Evolutionary conservation across 2,113 vertebrate species (phyloP), one percentile per base, ranked within the genome.

Genomic region (Laticauda laticaudata): DNA sequence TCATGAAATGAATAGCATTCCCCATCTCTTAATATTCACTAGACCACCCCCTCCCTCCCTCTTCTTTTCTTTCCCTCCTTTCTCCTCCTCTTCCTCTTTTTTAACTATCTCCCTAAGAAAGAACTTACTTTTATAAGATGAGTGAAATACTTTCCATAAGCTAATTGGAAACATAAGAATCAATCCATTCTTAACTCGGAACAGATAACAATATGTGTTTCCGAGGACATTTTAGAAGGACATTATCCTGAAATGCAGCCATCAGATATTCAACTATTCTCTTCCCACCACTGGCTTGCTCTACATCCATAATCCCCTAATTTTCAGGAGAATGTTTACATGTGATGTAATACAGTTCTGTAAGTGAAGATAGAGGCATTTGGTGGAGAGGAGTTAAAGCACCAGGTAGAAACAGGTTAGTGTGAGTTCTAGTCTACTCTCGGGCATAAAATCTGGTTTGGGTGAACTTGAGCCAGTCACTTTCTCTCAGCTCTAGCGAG

Each of bases 151-250:
- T 89, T 61, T 92, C 90, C 87, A 89, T 92, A 92, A 93, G 93
- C 93, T 92, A 93, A 93, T 93, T 93, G 91, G 88, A 90, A 93
- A 81, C 55, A 90, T 90, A 56, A 93, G 87, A 93, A 39, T 93
- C 91, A 92, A 45, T 89, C 69, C 45, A 54, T 18, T 45, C 56
- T 48, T 92, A 90, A 93, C n/a, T n/a, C 56, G 93, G 48, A 93
- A 92, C 51, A 92, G 69, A 87, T 87, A 94, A 87, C 88, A 87
- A 90, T n/a, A 92, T 90, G 69, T 87, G 26, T 90, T 92, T 92
- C 56, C 24, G 26, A 53, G 88, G 57, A 87, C 91, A 69, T n/a
- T 94, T 91, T 87, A 87, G 75, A n/a, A 92, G 93, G 89, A 90
- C 75, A 89, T 92, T 87, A 85, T n/a, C 88, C 26, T 57, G 39